Evolutionary conservation across 2,113 vertebrate species (phyloP).

Genomic region (Triplophysa dalaica): DNA sequence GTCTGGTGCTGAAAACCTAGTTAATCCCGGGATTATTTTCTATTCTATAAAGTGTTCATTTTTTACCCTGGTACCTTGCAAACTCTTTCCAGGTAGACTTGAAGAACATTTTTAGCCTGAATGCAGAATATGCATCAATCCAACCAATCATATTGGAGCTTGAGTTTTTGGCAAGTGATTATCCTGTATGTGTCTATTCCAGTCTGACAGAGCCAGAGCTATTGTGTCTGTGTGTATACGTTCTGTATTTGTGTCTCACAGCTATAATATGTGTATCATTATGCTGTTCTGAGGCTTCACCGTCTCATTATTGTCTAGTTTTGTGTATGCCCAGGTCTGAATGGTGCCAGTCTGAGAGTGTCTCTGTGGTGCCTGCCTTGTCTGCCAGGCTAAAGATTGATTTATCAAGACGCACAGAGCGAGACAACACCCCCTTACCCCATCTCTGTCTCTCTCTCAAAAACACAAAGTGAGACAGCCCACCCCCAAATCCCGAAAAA

Average conservation of each 20-base stretch:
- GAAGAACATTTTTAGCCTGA: neutral
- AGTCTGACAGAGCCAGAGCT: neutral
- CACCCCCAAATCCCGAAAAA: neutral
- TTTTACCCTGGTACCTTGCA: too few species aligned
- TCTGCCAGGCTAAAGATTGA: conserved; percentile 38
- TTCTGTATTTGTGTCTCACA: neutral
- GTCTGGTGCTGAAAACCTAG: too few species aligned
- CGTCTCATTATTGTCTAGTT: conserved; percentile 6
- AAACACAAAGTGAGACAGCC: conserved; percentile 28
- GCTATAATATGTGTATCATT: conserved; percentile 1
- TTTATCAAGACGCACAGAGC: conserved; percentile 43
- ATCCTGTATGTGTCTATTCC: neutral
- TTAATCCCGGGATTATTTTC: too few species aligned
- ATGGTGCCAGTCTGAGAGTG: conserved; percentile 36
- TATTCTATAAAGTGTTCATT: too few species aligned
- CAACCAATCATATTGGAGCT: neutral
- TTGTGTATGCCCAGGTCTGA: conserved; percentile 8
- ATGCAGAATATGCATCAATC: too few species aligned
- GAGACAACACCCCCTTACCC: conserved; percentile 15
- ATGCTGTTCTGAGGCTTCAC: neutral
- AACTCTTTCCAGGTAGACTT: neutral
- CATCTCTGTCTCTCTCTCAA: conserved; percentile 12
- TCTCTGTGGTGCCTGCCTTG: conserved; percentile 30
- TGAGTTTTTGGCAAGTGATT: neutral
- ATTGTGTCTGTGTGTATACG: neutral